A percentile compares a stretch with the other conserved stretches of the same genome.
Conservation (phyloP, 2,113 vertebrate genomes). For the Chaetodon trifascialis region DNA sequence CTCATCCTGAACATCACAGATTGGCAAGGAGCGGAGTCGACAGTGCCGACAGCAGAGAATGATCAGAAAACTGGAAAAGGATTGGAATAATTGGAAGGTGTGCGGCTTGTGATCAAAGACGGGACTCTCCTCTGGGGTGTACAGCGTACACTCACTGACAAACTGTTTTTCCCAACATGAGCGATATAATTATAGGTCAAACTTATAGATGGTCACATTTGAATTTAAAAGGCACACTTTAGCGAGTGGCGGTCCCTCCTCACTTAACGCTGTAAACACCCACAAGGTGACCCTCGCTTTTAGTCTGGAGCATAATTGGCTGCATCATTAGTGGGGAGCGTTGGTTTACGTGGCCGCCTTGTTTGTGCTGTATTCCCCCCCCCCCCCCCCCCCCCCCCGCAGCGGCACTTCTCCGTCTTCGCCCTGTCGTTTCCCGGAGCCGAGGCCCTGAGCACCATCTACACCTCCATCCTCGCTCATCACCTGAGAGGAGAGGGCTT, state of each 20-base stretch:
- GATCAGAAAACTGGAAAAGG: background rate
- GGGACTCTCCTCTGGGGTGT: background rate
- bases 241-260: background rate
- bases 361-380: background rate
- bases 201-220: slow-evolving; percentile 9
- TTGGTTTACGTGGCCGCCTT: background rate
- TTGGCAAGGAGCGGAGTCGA: background rate
- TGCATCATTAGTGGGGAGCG: slow-evolving; percentile 3
- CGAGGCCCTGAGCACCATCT: slow-evolving; percentile 92
- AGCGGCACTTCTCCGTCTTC: slow-evolving; percentile 97
- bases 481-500: slow-evolving; percentile 88
- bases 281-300: slow-evolving; percentile 11
- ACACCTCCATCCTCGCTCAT: slow-evolving; percentile 90
- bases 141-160: background rate
- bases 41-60: too few species aligned
- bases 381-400: background rate
- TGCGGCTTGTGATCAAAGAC: background rate
- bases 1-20: too few species aligned
- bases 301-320: background rate
- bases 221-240: slow-evolving; percentile 6
- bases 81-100: background rate
- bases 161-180: background rate
- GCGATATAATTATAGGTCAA: background rate
- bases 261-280: background rate
- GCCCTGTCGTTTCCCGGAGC: slow-evolving; percentile 90